phyloP scores from a whole-genome alignment of 1,140 invertebrate genomes.

The Pinna nobilis region DNA sequence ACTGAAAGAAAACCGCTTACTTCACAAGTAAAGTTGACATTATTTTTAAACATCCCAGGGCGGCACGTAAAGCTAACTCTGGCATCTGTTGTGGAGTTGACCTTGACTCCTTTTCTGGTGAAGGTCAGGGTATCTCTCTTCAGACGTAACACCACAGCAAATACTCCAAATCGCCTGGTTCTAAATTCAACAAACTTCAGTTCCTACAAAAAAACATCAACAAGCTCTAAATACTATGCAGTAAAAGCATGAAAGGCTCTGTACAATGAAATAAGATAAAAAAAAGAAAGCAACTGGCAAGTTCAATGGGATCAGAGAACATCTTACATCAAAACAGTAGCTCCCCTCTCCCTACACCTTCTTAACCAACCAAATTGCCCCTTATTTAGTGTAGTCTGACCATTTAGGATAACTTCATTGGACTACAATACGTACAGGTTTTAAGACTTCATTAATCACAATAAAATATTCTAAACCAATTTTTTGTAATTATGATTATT shows the following conservation, averaged over 20 bases:
- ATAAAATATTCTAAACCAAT: not conserved
- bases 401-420: no score
- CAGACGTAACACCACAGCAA: conserved; percentile 53
- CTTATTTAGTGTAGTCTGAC: no score
- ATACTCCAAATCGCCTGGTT: conserved; percentile 37
- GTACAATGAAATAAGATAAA: no score
- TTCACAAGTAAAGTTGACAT: conserved; percentile 50
- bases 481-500: not conserved
- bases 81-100: conserved; percentile 56
- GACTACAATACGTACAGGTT: no score
- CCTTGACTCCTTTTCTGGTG: conserved; percentile 54
- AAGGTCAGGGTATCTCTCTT: conserved; percentile 52
- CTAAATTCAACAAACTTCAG: conserved; percentile 55
- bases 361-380: no score
- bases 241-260: no score
- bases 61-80: conserved; percentile 51
- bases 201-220: conserved; percentile 48
- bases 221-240: no score
- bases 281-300: no score
- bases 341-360: no score
- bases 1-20: conserved; percentile 31
- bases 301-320: no score
- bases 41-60: conserved; percentile 46
- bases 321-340: no score
- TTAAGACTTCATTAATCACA: no score